Conservation (phyloP, 2,113 vertebrate genomes). For the Carlito syrichta region DNA sequence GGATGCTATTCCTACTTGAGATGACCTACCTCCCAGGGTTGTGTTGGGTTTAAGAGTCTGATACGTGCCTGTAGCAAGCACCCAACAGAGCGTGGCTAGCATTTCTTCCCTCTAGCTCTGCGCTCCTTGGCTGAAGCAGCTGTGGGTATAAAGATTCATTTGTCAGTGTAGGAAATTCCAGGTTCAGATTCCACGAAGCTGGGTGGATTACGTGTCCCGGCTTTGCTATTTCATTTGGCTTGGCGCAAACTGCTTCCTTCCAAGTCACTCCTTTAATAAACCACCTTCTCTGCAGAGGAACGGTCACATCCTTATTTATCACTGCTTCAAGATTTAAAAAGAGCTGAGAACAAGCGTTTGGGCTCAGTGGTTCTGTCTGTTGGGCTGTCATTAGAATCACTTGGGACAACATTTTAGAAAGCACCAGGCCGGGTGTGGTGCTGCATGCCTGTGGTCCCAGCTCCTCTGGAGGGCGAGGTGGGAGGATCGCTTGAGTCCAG, state of each 20-base stretch:
- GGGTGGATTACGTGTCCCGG: no score
- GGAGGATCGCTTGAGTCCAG: neutral
- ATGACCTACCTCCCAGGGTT: neutral
- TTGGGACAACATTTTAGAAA: neutral
- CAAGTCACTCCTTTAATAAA: neutral
- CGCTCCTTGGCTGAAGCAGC: neutral
- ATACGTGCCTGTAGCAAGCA: neutral
- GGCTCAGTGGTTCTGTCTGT: neutral
- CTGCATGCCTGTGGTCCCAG: neutral
- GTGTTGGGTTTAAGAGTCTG: neutral
- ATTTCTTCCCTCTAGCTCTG: neutral
- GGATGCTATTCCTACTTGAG: neutral
- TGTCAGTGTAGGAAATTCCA: neutral
- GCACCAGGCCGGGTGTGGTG: neutral
- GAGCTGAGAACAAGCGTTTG: neutral
- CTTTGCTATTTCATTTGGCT: neutral
- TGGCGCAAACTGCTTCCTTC: neutral
- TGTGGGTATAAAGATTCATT: neutral
- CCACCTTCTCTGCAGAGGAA: neutral
- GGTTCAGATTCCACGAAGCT: neutral
- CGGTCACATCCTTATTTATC: neutral
- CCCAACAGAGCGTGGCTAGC: neutral
- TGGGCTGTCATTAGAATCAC: neutral
- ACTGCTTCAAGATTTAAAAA: neutral
- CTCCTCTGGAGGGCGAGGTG: neutral